phyloP scores from a whole-genome alignment of 2,797 vertebrate genomes.

The Peromyscus eremicus region DNA sequence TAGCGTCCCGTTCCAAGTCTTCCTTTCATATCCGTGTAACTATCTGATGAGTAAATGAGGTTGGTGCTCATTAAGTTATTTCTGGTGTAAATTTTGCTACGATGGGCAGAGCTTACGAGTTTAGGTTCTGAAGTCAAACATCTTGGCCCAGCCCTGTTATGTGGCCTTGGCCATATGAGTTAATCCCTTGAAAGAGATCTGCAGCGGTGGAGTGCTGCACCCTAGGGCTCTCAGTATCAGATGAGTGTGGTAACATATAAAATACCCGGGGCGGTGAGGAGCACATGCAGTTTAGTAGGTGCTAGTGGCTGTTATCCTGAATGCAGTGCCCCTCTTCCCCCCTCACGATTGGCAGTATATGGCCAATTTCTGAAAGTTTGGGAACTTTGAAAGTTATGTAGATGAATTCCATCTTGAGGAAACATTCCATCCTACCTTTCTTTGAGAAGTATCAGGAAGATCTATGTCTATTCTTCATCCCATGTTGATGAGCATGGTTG shows the following conservation, averaged over 20 bases:
- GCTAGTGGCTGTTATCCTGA: background rate
- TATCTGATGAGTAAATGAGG: background rate
- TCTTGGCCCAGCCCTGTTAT: background rate
- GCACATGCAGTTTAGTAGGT: background rate
- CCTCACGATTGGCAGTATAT: background rate
- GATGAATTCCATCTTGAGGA: slow-evolving; percentile 31
- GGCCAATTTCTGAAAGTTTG: background rate
- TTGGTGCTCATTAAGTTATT: slow-evolving; percentile 32
- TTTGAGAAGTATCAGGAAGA: slow-evolving; percentile 11
- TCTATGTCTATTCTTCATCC: slow-evolving; percentile 33
- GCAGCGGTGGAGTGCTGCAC: background rate
- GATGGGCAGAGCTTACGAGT: background rate
- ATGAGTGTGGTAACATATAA: background rate
- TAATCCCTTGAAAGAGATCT: background rate
- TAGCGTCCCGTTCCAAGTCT: too few relatives aligned
- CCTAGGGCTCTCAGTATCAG: background rate
- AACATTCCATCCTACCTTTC: background rate
- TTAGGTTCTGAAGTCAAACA: background rate
- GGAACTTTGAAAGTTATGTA: background rate
- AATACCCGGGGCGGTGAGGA: too few relatives aligned
- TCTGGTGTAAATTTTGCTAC: background rate
- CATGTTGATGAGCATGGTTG: background rate
- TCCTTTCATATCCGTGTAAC: background rate
- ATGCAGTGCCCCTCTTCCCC: background rate
- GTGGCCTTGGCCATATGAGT: background rate